phyloP scores from a whole-genome alignment of 2,797 vertebrate species.

The Nyctalus aviator region DNA sequence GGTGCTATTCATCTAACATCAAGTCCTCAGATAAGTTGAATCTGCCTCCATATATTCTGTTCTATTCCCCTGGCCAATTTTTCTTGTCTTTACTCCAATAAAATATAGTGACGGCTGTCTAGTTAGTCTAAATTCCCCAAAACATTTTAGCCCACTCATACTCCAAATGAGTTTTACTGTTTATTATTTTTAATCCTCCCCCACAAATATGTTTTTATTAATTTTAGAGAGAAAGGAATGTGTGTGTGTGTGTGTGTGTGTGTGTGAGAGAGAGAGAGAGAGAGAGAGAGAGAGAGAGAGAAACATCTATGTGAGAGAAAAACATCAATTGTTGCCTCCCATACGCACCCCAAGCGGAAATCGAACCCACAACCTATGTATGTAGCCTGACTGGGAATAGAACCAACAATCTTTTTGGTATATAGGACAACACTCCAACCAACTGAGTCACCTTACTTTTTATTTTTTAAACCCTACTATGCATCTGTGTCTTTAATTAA shows the following conservation, averaged over 20 bases:
- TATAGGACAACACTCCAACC: neutral
- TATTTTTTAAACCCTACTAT: neutral
- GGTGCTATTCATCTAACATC: neutral
- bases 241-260: no score
- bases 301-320: neutral
- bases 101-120: neutral
- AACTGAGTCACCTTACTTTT: no score
- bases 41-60: neutral
- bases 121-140: neutral
- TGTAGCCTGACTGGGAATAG: neutral
- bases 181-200: constrained; percentile 1
- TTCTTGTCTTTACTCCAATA: neutral
- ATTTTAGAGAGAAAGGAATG: neutral
- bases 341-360: neutral
- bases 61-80: neutral
- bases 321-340: neutral
- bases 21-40: constrained; percentile 4
- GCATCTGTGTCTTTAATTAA: neutral
- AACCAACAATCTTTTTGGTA: neutral
- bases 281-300: no score
- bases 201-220: neutral
- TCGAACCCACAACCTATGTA: neutral
- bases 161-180: constrained; percentile 11
- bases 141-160: neutral
- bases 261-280: no score